phyloP scores from a whole-genome alignment of 2,113 vertebrate species.

The Halcyon senegalensis region DNA sequence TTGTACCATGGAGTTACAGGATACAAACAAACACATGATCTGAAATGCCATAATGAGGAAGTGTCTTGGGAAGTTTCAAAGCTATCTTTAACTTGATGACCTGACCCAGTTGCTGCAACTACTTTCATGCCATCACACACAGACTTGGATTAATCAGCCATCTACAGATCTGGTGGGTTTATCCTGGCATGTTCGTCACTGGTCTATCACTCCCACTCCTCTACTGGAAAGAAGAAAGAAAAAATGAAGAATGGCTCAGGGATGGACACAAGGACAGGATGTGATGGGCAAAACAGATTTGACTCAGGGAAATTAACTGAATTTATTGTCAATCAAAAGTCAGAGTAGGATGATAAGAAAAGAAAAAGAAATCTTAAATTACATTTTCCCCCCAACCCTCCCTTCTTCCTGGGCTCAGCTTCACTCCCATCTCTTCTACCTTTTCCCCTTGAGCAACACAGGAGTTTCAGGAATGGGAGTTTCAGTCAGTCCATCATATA shows the following conservation, averaged over 20 bases:
- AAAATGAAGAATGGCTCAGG: background rate
- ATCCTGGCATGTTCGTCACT: background rate
- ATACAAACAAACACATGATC: background rate
- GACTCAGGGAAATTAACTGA: background rate
- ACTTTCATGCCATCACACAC: background rate
- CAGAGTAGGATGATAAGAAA: background rate
- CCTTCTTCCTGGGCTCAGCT: background rate
- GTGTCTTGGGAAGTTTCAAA: background rate
- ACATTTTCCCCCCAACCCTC: accelerated
- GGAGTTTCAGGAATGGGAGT: accelerated
- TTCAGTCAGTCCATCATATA: accelerated
- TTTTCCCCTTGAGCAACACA: accelerated
- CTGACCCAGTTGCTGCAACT: background rate
- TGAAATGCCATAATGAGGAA: background rate
- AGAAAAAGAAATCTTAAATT: background rate
- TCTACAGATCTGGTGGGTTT: background rate
- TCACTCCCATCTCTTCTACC: background rate
- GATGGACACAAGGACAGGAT: background rate
- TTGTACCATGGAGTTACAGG: background rate
- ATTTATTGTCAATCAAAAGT: background rate
- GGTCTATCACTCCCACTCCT: background rate
- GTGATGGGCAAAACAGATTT: background rate
- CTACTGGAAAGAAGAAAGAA: background rate
- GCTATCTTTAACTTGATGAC: background rate
- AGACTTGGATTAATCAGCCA: background rate